phyloP scores from a whole-genome alignment of 2,888 invertebrate genomes.

The Cryptus viduatorius region DNA sequence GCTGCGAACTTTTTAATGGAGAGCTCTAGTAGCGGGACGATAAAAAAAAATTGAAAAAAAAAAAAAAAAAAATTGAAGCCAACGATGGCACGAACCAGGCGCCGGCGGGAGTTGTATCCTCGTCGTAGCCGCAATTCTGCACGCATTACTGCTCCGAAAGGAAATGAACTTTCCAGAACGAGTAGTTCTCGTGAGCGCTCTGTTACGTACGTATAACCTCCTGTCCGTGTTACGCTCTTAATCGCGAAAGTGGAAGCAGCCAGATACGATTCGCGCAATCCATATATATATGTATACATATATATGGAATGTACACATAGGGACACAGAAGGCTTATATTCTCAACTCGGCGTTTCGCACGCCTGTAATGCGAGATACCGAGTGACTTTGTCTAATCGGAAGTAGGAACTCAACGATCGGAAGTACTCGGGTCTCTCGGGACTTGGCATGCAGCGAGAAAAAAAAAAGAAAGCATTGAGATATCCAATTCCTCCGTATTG shows the following conservation, averaged over 20 bases:
- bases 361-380: constrained; percentile 56
- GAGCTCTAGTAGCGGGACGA: neutral
- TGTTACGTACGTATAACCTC: constrained; percentile 54
- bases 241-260: constrained; percentile 71
- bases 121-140: constrained; percentile 63
- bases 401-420: constrained; percentile 63
- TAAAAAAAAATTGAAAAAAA: neutral
- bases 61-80: neutral
- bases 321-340: neutral
- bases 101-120: constrained; percentile 25
- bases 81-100: neutral
- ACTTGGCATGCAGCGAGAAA: constrained; percentile 15
- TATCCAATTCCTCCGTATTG: constrained; percentile 47
- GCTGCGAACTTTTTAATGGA: neutral
- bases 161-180: constrained; percentile 73
- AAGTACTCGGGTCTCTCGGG: constrained; percentile 53
- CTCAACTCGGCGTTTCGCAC: constrained; percentile 24
- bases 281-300: neutral
- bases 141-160: constrained; percentile 74
- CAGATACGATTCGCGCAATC: constrained; percentile 38
- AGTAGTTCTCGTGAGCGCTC: constrained; percentile 28
- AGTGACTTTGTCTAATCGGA: constrained; percentile 60
- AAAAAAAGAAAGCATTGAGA: constrained; percentile 15
- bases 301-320: too few species aligned
- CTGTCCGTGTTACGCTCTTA: constrained; percentile 68